phyloP scores from a whole-genome alignment of 2,888 invertebrate genomes.

The Hemithea aestivaria region DNA sequence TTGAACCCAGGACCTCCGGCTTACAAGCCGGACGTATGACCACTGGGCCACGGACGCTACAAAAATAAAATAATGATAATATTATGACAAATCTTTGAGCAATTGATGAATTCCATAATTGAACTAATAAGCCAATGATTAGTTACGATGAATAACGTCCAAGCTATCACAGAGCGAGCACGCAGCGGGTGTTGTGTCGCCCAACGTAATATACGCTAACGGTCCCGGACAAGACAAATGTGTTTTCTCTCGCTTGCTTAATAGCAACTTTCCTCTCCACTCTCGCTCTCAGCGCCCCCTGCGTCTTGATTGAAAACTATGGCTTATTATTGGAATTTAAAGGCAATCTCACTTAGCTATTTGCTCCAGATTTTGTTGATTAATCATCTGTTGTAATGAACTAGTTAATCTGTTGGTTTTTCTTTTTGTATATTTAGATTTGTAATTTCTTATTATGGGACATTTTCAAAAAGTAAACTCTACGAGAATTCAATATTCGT shows the following conservation, averaged over 20 bases:
- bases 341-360: conserved; percentile 26
- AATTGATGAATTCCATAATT: too few species aligned
- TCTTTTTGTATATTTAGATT: too few species aligned
- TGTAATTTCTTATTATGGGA: too few species aligned
- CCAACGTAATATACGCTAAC: conserved; percentile 75
- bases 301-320: conserved; percentile 65
- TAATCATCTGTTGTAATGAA: conserved; percentile 24
- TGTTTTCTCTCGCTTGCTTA: conserved; percentile 73
- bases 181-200: conserved; percentile 66
- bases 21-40: too few species aligned
- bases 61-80: too few species aligned
- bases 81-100: too few species aligned
- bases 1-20: too few species aligned
- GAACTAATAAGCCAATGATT: conserved; percentile 36
- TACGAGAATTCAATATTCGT: too few species aligned
- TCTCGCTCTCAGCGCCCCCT: conserved; percentile 42
- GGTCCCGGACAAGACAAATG: conserved; percentile 77
- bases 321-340: conserved; percentile 54
- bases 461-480: too few species aligned
- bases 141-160: conserved; percentile 44
- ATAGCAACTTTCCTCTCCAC: conserved; percentile 54
- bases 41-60: too few species aligned
- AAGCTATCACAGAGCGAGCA: conserved; percentile 50
- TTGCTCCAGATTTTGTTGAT: conserved; percentile 22
- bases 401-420: too few species aligned